Conservation (phyloP, 1,140 invertebrate species). For the Chelonus insularis region DNA sequence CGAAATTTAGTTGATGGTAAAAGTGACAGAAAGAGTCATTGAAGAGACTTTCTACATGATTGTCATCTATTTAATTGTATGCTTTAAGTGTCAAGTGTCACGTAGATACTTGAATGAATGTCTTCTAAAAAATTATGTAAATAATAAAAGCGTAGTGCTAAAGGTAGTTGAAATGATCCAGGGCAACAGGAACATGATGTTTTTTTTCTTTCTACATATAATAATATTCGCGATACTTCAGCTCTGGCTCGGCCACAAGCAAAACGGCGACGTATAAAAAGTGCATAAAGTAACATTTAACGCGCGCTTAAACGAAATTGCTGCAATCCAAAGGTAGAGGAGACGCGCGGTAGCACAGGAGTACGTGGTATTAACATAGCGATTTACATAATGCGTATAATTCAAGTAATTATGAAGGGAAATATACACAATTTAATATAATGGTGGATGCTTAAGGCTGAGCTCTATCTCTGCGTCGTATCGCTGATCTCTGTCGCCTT, state of each 20-base stretch:
- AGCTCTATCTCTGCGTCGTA: constrained; percentile 48
- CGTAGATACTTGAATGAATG: constrained; percentile 36
- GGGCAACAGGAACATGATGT: background rate
- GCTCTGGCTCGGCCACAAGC: background rate
- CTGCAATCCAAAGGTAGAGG: constrained; percentile 45
- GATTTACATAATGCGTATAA: constrained; percentile 62
- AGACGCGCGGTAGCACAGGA: constrained; percentile 4
- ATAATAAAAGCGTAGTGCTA: constrained; percentile 38
- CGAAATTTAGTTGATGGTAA: background rate
- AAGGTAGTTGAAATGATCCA: background rate
- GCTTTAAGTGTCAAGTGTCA: constrained; percentile 22
- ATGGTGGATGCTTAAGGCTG: constrained; percentile 53
- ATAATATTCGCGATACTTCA: background rate
- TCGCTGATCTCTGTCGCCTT: constrained; percentile 28
- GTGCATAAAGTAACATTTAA: constrained; percentile 53
- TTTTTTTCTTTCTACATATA: background rate
- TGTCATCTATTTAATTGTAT: background rate
- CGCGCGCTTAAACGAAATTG: constrained; percentile 56
- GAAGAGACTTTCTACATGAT: too few relatives aligned
- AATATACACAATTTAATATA: constrained; percentile 62
- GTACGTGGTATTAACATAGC: constrained; percentile 52
- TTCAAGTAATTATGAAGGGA: constrained; percentile 61
- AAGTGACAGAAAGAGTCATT: too few relatives aligned
- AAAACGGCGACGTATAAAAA: constrained; percentile 39
- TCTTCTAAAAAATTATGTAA: constrained; percentile 53